Conservation (phyloP, 2,113 vertebrate genomes). For the Lontra canadensis region DNA sequence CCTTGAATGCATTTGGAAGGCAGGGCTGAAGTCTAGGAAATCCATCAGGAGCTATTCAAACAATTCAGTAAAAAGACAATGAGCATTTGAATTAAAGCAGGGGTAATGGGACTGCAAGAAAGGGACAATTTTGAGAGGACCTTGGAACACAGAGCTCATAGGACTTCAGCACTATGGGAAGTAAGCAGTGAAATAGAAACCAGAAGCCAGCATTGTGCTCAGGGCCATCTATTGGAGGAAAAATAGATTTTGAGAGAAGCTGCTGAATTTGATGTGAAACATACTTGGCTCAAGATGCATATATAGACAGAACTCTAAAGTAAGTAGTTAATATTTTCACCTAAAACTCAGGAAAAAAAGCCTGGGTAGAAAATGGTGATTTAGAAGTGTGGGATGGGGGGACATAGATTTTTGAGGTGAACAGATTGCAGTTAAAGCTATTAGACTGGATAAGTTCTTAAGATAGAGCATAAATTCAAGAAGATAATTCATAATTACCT, state of each 20-base stretch:
- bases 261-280: not conserved
- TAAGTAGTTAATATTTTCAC: not conserved
- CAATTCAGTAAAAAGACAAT: not conserved
- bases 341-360: not conserved
- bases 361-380: not conserved
- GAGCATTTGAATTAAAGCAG: not conserved
- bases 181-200: not conserved
- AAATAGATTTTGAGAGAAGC: not conserved
- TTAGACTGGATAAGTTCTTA: not conserved
- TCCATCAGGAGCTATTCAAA: not conserved
- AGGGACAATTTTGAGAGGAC: not conserved
- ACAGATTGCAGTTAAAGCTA: not conserved
- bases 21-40: not conserved
- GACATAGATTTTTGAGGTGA: not conserved
- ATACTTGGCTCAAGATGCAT: not conserved
- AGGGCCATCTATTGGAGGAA: not conserved
- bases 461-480: not conserved
- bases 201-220: too few relatives aligned
- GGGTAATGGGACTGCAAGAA: not conserved
- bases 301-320: not conserved
- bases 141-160: not conserved
- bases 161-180: not conserved
- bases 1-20: not conserved
- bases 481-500: not conserved
- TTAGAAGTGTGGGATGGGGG: not conserved